Evolutionary conservation across 2,888 invertebrate species (phyloP), one percentile per base, ranked within the genome.

Genomic region (Diarsia rubi): DNA sequence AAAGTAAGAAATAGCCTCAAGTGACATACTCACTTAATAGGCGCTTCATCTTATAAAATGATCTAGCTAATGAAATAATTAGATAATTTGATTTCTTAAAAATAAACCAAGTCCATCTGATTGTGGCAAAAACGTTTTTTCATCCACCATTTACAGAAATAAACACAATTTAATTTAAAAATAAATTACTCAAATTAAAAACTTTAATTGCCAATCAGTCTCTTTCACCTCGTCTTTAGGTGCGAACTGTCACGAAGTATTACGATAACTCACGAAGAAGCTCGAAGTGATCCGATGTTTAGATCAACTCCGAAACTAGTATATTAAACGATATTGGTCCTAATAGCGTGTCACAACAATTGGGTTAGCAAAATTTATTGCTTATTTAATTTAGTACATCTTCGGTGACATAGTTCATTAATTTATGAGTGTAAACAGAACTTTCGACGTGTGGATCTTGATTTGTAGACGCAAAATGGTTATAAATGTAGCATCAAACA

Each of bases 331-430:
- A 63, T 74, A 74, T 79, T 75, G 70, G 14, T 69, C 66, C 68
- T 75, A 75, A 82, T 82, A 67, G 64, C 72, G 27, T 83, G 83
- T 85, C 88, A 84, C 68, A 84, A 82, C 82, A 88, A 87, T 82
- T 79, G 78, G 89, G 88, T 81, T 85, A 84, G 76, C 75, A 78
- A 73, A 75, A 81, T 82, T 79, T 73, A 84, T 79, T 24, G 27
- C 64, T 64, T 44, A 84, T 78, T 80, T 64, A 75, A 67, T 81
- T 67, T 64, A 70, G 54, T 71, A 59, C 12, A 16, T 68, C 60
- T 62, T 66, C 24, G 16, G 37, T 73, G 75, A 78, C 73, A 78
- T 69, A 54, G 73, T 73, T 67, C 47, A 68, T 80, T 75, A 57
- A 78, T 80, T 82, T 47, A 80, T 78, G 60, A 69, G 68, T 75